Percentiles rank a stretch among this genome's conserved stretches.
Evolutionary conservation across 2,113 vertebrate genomes (phyloP).

Genomic region (Saguinus midas): DNA sequence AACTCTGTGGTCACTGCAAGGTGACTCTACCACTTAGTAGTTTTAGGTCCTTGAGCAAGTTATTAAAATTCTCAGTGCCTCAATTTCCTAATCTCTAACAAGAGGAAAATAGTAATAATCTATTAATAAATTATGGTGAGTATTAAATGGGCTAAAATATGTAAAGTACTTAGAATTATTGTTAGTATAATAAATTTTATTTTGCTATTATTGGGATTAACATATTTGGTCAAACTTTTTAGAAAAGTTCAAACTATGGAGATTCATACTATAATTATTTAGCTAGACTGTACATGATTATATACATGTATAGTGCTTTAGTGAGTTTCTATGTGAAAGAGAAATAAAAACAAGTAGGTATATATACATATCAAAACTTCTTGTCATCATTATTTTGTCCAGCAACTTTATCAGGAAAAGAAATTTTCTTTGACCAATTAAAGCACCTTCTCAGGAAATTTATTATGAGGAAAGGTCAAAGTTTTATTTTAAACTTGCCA

Average conservation of each 20-base stretch:
- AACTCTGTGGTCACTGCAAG: background rate
- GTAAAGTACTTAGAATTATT: background rate
- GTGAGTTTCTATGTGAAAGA: background rate
- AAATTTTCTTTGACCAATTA: background rate
- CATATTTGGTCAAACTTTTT: constrained; percentile 7
- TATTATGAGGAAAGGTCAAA: background rate
- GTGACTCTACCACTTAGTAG: background rate
- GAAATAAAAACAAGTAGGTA: background rate
- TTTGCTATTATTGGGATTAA: background rate
- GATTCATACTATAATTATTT: background rate
- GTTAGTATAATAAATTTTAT: background rate
- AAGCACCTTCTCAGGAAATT: background rate
- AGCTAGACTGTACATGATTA: background rate
- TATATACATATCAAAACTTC: background rate
- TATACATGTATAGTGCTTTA: background rate
- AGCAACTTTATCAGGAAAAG: background rate
- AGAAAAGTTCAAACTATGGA: background rate
- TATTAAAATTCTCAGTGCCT: constrained; percentile 13
- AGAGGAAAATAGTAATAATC: background rate
- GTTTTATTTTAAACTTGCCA: constrained; percentile 42
- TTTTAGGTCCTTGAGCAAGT: background rate
- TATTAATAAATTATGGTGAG: background rate
- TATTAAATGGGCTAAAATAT: constrained; percentile 6
- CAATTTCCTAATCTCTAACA: background rate
- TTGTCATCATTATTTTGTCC: background rate